These are phyloP conservation scores for Macrochelys suwanniensis DNA, from an alignment of 2,797 vertebrate genomes.

Conservation along the genomic window DNA sequence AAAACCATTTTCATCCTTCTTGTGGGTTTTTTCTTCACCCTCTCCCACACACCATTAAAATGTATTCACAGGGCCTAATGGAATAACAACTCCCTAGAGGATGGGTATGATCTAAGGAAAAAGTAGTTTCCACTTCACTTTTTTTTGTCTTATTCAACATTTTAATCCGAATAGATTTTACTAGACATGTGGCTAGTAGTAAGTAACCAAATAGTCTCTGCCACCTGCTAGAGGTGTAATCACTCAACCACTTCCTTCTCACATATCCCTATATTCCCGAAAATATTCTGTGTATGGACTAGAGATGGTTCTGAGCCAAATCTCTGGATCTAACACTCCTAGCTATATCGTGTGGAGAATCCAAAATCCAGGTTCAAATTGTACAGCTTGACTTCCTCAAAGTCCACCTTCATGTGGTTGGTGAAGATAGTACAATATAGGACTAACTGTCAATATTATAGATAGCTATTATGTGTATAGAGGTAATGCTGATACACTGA, in stretches of 20 bases:
- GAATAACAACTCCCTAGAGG: not conserved
- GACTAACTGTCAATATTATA: not conserved
- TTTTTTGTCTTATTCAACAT: not conserved
- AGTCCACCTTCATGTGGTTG: not conserved
- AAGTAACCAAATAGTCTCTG: not conserved
- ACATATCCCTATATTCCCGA: not conserved
- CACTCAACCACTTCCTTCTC: not conserved
- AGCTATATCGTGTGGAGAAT: not conserved
- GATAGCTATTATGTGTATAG: not conserved
- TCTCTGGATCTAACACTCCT: not conserved
- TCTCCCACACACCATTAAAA: not conserved
- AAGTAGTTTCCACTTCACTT: not conserved
- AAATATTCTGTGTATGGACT: not conserved
- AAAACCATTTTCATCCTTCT: conserved; percentile 19
- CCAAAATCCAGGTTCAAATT: not conserved
- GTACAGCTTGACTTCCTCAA: not conserved
- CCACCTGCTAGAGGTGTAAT: conserved; percentile 10
- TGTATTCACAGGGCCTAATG: not conserved
- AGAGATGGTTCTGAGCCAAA: not conserved
- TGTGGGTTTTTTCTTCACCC: not conserved
- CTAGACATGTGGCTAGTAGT: not conserved
- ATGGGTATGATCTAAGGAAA: not conserved
- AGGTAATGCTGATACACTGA: not conserved
- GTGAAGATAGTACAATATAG: not conserved
- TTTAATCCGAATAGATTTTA: not conserved